Evolutionary conservation across 2,797 vertebrate genomes (phyloP), one percentile per base, ranked within the genome.

Genomic region (Diplodus sargus): DNA sequence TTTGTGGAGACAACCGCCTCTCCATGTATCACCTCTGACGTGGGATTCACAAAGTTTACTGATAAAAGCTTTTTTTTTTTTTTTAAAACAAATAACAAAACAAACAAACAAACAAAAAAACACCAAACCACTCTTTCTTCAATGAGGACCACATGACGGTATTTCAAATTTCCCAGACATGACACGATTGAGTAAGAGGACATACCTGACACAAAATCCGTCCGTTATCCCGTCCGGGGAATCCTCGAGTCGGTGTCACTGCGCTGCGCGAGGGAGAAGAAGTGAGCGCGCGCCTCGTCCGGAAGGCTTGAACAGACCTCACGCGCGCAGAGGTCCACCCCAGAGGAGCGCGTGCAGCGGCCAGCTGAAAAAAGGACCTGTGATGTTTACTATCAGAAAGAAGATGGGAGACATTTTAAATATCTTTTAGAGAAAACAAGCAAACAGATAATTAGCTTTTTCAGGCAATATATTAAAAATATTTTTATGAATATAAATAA

Each of bases 291-390:
- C 82, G 79, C 61, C 56, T n/a, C 52, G 82, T 80, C 88, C 93
- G 90, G 91, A 90, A 88, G 75, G 57, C 76, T 76, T 65, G 65
- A 87, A 49, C 53, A 65, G 63, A 57, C 51, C 45, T 51, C 7
- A 57, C 79, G 84, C 70, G 89, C 87, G 14, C 81, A 60, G 39
- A 75, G 83, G 87, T 84, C 77, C 85, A 80, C 61, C 89, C 89
- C 61, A 58, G 54, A 79, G 42, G 74, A 64, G 83, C 65, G 67
- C 78, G 47, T 23, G 28, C n/a, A 51, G 39, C 1, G 34, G 56
- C 57, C 64, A 22, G 34, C 15, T 54, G 4, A 4, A 43, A 57
- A 1, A 12, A 3, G 0, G 4, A 17, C 17, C 3, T 5, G 0
- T 18, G 39, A 3, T 4, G 23, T 59, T 48, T 3, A 9, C 39